Base-by-base conservation (phyloP, 1,140 invertebrate genomes). In the Caenorhabditis latens region DNA sequence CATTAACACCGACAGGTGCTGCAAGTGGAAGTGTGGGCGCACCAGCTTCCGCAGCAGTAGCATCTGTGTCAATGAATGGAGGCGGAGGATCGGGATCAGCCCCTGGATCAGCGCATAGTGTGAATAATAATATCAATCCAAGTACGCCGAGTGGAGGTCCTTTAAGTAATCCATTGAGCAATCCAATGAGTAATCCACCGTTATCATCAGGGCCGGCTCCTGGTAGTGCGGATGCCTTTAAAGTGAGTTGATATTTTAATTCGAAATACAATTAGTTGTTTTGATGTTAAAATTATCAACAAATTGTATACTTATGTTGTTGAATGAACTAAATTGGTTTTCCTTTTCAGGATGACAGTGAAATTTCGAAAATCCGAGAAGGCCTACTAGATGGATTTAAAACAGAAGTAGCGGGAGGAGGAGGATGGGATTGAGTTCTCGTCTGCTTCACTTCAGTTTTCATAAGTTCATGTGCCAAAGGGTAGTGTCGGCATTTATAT, bases 341-440 rank as follows among this genome's bases (percentile, higher is more conserved):
- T 50, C 24, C 11, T 79, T 79, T 79, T 50, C 71, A 79, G 71
- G 71, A 79, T 42, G 71, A 79, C 46, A 79, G 46, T 79, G 71
- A 79, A 79, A 79, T 79, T 46, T 79, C 71, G 11, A 79, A 79
- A 50, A 79, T 79, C 32, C 46, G 71, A 79, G 71, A 79, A 50
- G 71, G 71, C 21, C 71, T 79, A n/a, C 14, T 79, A 24, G 71
- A 79, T 21, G 71, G 71, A 79, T 79, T 79, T 14, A 71, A 71
- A 71, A 71, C 65, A 48, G 65, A 71, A 71, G 65, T 71, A 0
- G 42, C 65, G 6, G 24, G 61, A 32, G 65, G 40, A 46, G 16
- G 9, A 5, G 65, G 42, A 16, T 71, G 65, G 65, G 65, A 71
- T n/a, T 71, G 65, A 71, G 16, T 71, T n/a, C 40, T 65, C 63